Conservation (phyloP, 1,140 invertebrate genomes). For the Meloidogyne hapla region DNA sequence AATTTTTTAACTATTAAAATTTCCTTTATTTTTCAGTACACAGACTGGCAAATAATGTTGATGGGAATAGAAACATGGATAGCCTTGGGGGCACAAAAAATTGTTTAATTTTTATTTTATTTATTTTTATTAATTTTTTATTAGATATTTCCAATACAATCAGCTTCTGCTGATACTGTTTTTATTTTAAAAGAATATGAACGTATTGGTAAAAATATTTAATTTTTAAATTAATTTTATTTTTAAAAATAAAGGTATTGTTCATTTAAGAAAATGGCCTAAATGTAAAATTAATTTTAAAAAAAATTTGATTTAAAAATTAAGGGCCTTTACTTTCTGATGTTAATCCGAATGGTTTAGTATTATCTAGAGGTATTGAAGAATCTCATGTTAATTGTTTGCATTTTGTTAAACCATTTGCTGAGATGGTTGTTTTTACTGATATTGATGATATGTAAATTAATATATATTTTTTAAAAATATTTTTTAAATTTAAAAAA, state of each 20-base stretch:
- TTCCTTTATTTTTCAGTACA: conserved; percentile 57
- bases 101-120: conserved; percentile 22
- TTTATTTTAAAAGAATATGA: conserved; percentile 58
- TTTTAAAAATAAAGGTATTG: conserved; percentile 57
- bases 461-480: background rate
- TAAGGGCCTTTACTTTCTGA: conserved; percentile 60
- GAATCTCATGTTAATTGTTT: conserved; percentile 54
- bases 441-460: conserved; percentile 62
- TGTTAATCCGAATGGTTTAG: conserved; percentile 61
- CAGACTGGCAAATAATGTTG: conserved; percentile 62
- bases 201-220: conserved; percentile 40
- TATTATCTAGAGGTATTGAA: conserved; percentile 62
- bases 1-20: conserved; percentile 32
- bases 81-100: conserved; percentile 61
- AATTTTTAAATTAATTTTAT: background rate
- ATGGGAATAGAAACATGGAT: conserved; percentile 61
- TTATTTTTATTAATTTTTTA: conserved; percentile 40
- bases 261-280: conserved; percentile 59
- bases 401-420: conserved; percentile 62
- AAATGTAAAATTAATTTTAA: conserved; percentile 48
- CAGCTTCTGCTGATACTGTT: conserved; percentile 53
- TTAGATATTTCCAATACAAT: conserved; percentile 61
- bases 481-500: background rate
- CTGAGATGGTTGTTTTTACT: conserved; percentile 62
- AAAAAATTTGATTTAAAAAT: too few species aligned